These are phyloP conservation scores for Litoditis marina DNA, from an alignment of 2,888 invertebrate genomes.

Conservation along the genomic window DNA sequence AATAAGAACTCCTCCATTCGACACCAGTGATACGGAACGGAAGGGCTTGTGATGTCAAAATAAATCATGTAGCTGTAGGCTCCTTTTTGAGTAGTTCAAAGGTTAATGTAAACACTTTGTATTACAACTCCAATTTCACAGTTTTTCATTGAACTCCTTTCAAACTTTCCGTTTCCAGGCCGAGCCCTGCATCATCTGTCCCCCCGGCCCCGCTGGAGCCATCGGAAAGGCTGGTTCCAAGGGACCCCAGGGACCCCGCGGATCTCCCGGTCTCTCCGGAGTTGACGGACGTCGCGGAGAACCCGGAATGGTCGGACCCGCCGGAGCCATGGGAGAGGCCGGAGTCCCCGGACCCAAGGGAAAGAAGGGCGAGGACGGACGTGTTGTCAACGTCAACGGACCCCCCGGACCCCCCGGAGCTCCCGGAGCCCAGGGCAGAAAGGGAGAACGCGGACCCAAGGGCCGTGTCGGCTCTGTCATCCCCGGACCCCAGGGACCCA, in stretches of 20 bases:
- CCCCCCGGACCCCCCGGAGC: constrained; percentile 47
- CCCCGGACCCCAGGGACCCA: constrained; percentile 50
- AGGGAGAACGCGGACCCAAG: constrained; percentile 51
- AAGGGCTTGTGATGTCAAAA: no score
- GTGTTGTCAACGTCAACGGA: constrained; percentile 46
- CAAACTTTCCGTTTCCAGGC: no score
- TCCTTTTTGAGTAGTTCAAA: no score
- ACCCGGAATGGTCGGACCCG: constrained; percentile 59
- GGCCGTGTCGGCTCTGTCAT: constrained; percentile 48
- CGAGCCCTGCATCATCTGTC: constrained; percentile 60
- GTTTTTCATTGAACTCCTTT: no score
- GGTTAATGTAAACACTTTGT: no score
- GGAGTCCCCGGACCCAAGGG: constrained; percentile 47
- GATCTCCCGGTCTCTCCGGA: constrained; percentile 52
- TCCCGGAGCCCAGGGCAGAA: constrained; percentile 46
- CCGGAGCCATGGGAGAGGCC: constrained; percentile 51
- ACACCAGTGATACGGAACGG: no score
- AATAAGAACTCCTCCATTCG: no score
- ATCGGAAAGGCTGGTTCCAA: constrained; percentile 53
- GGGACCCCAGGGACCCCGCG: constrained; percentile 55
- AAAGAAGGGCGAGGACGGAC: constrained; percentile 49
- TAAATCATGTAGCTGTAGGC: no score
- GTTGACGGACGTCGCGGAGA: constrained; percentile 59
- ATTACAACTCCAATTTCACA: no score
- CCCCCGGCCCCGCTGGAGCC: constrained; percentile 54